A percentile compares a stretch with the other conserved stretches of the same genome.
phyloP scores from a whole-genome alignment of 2,113 vertebrate genomes.

The Ictidomys tridecemlineatus region DNA sequence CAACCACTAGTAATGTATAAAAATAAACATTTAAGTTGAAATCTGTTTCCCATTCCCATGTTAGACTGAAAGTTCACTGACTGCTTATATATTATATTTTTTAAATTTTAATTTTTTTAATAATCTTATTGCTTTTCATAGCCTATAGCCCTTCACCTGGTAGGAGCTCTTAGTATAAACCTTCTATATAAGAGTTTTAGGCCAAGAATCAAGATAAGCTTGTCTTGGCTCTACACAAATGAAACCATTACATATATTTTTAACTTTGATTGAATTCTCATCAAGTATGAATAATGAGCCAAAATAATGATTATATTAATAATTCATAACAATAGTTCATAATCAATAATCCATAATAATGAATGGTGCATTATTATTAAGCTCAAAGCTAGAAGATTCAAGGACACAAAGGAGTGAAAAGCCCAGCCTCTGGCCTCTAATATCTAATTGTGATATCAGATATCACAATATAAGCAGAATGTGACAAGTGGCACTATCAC shows the following conservation, averaged over 20 bases:
- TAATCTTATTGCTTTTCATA: constrained; percentile 39
- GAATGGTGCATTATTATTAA: constrained; percentile 42
- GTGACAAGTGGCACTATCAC: background rate
- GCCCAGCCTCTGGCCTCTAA: background rate
- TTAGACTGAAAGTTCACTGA: background rate
- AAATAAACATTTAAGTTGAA: background rate
- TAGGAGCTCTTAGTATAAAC: background rate
- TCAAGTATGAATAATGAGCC: constrained; percentile 40
- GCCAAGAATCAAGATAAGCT: constrained; percentile 20
- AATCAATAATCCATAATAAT: constrained; percentile 52
- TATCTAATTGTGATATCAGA: background rate
- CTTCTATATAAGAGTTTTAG: background rate
- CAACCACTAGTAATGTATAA: background rate
- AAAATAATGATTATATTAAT: constrained; percentile 56
- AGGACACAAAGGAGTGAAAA: constrained; percentile 16
- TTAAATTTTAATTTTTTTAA: background rate
- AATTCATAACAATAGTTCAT: constrained; percentile 53
- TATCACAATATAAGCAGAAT: background rate
- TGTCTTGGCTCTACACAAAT: constrained; percentile 3
- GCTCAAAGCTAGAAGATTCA: constrained; percentile 14
- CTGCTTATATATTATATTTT: background rate
- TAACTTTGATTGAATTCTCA: constrained; percentile 35
- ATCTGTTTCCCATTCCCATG: background rate
- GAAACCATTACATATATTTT: background rate
- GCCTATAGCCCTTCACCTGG: background rate